Evolutionary conservation across 2,113 vertebrate species (phyloP).

Genomic region (Eulemur macaco): DNA sequence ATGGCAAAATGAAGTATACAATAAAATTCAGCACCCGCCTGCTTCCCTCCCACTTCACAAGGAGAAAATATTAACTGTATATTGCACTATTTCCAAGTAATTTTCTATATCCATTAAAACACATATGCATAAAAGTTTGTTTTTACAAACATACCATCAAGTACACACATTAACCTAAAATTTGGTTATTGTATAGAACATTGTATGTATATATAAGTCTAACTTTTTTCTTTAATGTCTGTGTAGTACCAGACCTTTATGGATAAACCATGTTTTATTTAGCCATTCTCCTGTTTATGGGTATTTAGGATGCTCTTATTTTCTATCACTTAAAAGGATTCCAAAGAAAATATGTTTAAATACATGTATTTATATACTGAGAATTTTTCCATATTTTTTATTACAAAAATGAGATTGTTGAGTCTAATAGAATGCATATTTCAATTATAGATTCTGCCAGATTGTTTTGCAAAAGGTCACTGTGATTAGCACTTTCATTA

Average conservation of each 20-base stretch:
- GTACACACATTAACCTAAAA: background rate
- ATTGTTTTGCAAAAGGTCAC: background rate
- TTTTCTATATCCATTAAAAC: background rate
- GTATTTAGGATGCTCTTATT: background rate
- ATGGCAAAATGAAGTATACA: background rate
- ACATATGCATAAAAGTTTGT: background rate
- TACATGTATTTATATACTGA: background rate
- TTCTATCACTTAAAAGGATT: background rate
- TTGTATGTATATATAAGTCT: background rate
- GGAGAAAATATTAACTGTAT: background rate
- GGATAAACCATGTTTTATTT: background rate
- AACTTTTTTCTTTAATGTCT: background rate
- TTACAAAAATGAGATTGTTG: background rate
- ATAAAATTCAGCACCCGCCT: background rate
- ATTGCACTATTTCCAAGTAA: background rate
- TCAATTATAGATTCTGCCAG: background rate
- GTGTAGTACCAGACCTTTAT: background rate
- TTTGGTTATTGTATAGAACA: background rate
- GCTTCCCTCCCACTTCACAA: background rate
- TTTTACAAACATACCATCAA: background rate
- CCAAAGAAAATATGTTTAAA: background rate
- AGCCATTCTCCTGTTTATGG: background rate
- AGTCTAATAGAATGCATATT: background rate
- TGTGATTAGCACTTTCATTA: background rate
- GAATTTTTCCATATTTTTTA: background rate